Evolutionary conservation across 2,113 vertebrate species (phyloP), one percentile per base, ranked within the genome.

Genomic region (Tachysurus fulvidraco): DNA sequence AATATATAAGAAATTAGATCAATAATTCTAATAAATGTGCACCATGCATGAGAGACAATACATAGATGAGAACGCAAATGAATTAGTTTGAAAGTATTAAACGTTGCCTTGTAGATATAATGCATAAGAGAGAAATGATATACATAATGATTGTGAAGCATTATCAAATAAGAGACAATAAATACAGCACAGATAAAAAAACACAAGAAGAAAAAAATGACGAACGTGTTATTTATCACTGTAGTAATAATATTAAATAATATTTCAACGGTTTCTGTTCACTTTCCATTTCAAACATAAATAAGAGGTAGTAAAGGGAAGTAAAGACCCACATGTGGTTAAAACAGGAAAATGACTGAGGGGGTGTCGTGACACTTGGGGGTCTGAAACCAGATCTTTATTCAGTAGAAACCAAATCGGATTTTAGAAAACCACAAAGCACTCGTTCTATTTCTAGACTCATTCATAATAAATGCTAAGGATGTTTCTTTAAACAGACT

Each of bases 371-470:
- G 52, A 19, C 77, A 57, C 71, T 28, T 59, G 62, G 41, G 77
- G 85, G 88, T 87, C 88, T 85, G 81, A 87, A 87, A 87, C 82
- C 52, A 77, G 36, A 36, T 77, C 54, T 67, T 76, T 52, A 36
- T 54, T 87, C 65, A 59, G 57, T 83, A 64, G 46, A 83, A 84
- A 84, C 71, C 54, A 86, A 69, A n/a, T 84, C 64, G n/a, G 77
- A 64, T 73, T 84, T 74, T 73, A 86, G n/a, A 77, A 57, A 87
- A 85, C 88, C 88, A 41, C 88, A 89, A 78, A 67, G 60, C 83
- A 62, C 54, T 76, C 0, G 19, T 65, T 23, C 28, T 77, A 74
- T 71, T 82, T 89, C 14, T 21, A 17, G 67, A 36, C 30, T 86
- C 30, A 71, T 78, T 50, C 59, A 54, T 25, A 30, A 16, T 73